phyloP scores from a whole-genome alignment of 2,797 vertebrate species.

The Microtus obscurus region DNA sequence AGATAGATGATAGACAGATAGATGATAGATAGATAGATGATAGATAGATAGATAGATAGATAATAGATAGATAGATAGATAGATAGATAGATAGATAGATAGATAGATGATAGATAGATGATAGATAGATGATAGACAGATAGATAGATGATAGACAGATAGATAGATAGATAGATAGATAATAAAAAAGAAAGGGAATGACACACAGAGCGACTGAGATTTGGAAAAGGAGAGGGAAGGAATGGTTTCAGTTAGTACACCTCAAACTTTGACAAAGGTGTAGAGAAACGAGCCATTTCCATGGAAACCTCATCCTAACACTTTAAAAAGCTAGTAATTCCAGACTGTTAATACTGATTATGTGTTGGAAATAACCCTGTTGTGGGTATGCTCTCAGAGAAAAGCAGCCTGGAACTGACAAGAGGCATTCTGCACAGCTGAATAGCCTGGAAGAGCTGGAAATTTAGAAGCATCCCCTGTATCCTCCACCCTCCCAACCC shows the following conservation, averaged over 20 bases:
- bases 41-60: neutral
- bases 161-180: neutral
- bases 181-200: neutral
- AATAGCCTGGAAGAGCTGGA: neutral
- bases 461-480: neutral
- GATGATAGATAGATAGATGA: neutral
- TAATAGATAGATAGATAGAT: neutral
- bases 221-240: no score
- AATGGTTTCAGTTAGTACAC: fast-evolving
- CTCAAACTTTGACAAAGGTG: neutral
- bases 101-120: neutral
- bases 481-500: neutral
- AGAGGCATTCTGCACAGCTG: neutral
- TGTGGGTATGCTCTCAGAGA: fast-evolving
- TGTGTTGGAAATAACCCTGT: neutral
- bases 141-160: neutral
- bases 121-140: no score
- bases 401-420: neutral
- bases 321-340: neutral
- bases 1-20: neutral
- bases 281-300: neutral
- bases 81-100: neutral
- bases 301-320: neutral
- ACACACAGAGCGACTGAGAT: no score
- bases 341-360: neutral